Base-by-base conservation (phyloP, 2,888 invertebrate species). In the Blera fallax region DNA sequence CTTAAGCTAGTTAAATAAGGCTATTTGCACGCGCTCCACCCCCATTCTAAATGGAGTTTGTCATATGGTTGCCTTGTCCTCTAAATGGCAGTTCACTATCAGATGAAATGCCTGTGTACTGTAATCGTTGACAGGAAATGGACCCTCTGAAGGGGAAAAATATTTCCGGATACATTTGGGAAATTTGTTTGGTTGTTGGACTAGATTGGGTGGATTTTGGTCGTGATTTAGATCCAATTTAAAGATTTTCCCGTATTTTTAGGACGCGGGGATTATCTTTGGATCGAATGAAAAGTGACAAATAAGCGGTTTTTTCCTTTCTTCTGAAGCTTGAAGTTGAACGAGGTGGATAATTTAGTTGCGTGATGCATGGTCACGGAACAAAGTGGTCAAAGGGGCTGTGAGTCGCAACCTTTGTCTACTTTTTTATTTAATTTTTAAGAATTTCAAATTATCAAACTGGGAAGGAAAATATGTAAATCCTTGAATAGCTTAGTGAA, bases 1-100 rank as follows among this genome's bases (percentile, higher is more conserved):
- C 74, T 52, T 84, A 85, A 85, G 84, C 84, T 81, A 80, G 84
- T 85, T 85, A 85, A 85, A 85, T 85, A 85, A 76, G 74, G 84
- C 80, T 76, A 85, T 81, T 85, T 85, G 84, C 84, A 81, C 84
- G 81, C 80, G 74, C 37, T 52, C 70, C 69, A 64, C 27, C 74
- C 84, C 48, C 74, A 64, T 40, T n/a, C 27, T 14, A 34, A 64
- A 52, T 84, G 50, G 69, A 45, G 74, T 40, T 80, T 65, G 74
- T 65, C 80, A 80, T 80, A 84, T 84, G 73, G 60, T 74, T 50
- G 21, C 37, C 48, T 64, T 54, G 80, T 54, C 69, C 74, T 18
- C 56, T 16, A 37, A 69, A 45, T 64, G 73, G 79, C 58, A 64
- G 54, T 60, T 62, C 62, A 74, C 79, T 84, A 79, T 84, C 67